Percentiles rank a stretch among this genome's conserved stretches.
Evolutionary conservation across 2,797 vertebrate species (phyloP).

Genomic region (Thaleichthys pacificus): DNA sequence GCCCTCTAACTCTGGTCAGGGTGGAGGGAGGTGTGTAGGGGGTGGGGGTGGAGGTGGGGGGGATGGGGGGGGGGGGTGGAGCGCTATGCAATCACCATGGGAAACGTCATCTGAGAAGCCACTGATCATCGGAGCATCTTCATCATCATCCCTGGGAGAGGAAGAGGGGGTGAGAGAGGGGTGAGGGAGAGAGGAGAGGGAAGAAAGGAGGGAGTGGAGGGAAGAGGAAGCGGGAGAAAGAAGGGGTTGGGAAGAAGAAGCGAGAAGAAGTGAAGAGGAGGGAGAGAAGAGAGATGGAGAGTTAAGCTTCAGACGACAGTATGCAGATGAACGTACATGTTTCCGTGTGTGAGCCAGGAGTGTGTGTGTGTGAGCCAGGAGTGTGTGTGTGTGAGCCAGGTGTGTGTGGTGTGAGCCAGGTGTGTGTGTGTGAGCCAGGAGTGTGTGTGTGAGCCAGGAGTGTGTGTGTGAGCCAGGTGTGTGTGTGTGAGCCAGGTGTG

Average conservation of each 20-base stretch:
- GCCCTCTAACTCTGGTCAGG: slow-evolving; percentile 12
- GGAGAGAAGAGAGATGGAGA: neutral
- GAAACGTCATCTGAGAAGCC: slow-evolving; percentile 98
- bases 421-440: too few species aligned
- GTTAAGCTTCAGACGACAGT: neutral
- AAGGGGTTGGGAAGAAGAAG: too few species aligned
- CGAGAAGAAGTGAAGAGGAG: neutral
- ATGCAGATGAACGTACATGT: too few species aligned
- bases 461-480: too few species aligned
- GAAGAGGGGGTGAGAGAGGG: neutral
- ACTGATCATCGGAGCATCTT: slow-evolving; percentile 96
- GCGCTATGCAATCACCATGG: slow-evolving; percentile 96
- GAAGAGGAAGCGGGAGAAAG: too few species aligned
- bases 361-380: neutral
- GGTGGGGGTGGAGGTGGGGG: slow-evolving; percentile 1
- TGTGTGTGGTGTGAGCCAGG: too few species aligned
- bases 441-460: too few species aligned
- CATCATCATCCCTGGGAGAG: slow-evolving; percentile 89
- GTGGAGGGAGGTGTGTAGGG: slow-evolving; percentile 24
- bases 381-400: too few species aligned
- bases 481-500: too few species aligned
- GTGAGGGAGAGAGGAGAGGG: too few species aligned
- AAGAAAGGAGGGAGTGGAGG: neutral
- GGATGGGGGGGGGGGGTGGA: slow-evolving; percentile 7
- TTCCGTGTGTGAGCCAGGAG: neutral